These are phyloP conservation scores for Tokudaia muenninki DNA, from an alignment of 2,797 vertebrate species.

Conservation along the genomic window DNA sequence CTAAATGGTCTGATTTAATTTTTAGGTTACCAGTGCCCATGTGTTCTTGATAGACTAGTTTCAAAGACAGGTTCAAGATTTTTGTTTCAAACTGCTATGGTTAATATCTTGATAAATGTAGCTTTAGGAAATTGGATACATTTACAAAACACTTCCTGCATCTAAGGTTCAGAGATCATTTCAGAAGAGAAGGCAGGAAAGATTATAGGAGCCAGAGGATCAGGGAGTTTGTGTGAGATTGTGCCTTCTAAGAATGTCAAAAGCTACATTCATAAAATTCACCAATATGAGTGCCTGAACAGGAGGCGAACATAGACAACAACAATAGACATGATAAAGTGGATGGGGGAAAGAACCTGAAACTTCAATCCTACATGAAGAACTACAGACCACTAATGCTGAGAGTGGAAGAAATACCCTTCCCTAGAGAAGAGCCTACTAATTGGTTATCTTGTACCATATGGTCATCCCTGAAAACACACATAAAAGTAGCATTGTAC, in stretches of 20 bases:
- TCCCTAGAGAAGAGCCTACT: too few species aligned
- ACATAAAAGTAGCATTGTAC: background rate
- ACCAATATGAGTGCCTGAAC: too few species aligned
- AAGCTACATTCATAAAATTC: background rate
- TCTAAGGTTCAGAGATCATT: background rate
- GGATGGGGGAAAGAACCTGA: too few species aligned
- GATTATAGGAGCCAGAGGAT: background rate
- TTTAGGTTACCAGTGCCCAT: background rate
- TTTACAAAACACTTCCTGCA: background rate
- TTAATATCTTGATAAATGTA: conserved; percentile 47
- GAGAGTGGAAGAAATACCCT: too few species aligned
- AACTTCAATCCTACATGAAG: too few species aligned
- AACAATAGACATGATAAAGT: too few species aligned
- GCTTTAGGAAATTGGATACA: background rate
- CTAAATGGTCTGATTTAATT: background rate
- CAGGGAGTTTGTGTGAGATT: background rate
- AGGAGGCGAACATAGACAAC: too few species aligned
- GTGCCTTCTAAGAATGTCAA: background rate
- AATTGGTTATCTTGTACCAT: too few species aligned
- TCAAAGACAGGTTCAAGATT: background rate
- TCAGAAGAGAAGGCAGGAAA: background rate
- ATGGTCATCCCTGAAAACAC: background rate
- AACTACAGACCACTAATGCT: too few species aligned
- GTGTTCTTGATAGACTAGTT: background rate
- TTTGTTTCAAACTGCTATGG: background rate